Base-by-base conservation (phyloP, 2,888 invertebrate species). In the Eueremaeus valkanovi region DNA sequence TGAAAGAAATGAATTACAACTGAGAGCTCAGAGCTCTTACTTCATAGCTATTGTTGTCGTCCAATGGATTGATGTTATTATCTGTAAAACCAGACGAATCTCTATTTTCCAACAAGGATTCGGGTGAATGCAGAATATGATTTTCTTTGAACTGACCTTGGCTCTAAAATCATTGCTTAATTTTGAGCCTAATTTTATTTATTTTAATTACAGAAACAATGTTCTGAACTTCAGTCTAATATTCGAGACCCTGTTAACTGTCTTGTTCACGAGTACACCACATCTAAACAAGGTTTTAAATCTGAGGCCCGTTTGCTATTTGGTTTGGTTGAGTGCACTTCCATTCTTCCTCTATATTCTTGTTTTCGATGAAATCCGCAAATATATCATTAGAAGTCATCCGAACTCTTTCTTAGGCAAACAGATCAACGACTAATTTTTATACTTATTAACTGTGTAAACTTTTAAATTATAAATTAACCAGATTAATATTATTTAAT, bases 201-300 rank as follows among this genome's bases (percentile, higher is more conserved):
- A 83, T 45, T 49, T 0, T 31, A 8, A 61, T 61, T 31, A 24
- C 27, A 58, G 29, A 29, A 58, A 9, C 11, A 8, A 49, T 58
- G 94, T 95, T 79, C 88, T 96, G 83, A 96, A 96, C 88, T 95
- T 95, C 84, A 95, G 95, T 82, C 86, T 96, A 79, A 85, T 95
- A 78, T 96, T 96, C 85, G 96, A 96, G 87, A 96, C 96, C 78
- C 90, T 91, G 76, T 88, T 96, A 81, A 95, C 96, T 82, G 93
- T 93, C 81, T 93, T 96, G 90, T 89, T 96, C 80, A 95, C 94
- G 80, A 96, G 96, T 88, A 93, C 93, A 80, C 96, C 96, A 79
- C 95, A 95, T 82, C 93, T 96, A 92, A 95, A 95, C 88, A 94
- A 42, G 9, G 55, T 33, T 2, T 29, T 75, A n/a, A 1, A 0